phyloP scores from a whole-genome alignment of 2,888 invertebrate genomes.

The Mythimna vitellina region DNA sequence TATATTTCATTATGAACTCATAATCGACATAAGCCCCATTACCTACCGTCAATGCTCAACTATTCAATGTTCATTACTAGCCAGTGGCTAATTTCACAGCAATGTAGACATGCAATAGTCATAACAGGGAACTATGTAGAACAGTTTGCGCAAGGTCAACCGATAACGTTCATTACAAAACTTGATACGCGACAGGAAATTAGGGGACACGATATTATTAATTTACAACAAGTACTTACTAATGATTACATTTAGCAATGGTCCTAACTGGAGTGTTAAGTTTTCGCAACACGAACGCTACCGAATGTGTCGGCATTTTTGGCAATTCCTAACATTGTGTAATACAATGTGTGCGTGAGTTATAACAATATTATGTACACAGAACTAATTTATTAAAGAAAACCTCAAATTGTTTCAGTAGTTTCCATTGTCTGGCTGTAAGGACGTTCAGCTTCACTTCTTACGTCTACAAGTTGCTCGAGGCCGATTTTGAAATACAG shows the following conservation, averaged over 20 bases:
- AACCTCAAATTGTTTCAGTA: slow-evolving; percentile 4
- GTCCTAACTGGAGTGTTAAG: slow-evolving; percentile 31
- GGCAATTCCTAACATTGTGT: slow-evolving; percentile 35
- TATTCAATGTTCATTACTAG: slow-evolving; percentile 9
- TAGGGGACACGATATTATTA: slow-evolving; percentile 52
- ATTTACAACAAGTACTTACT: slow-evolving; percentile 29
- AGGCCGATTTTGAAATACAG: slow-evolving; percentile 15
- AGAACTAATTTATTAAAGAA: slow-evolving; percentile 14
- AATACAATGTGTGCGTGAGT: slow-evolving; percentile 29
- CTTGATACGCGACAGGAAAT: slow-evolving; percentile 60
- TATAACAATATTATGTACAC: slow-evolving; percentile 12
- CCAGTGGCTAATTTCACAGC: slow-evolving; percentile 24
- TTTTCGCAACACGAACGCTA: slow-evolving; percentile 46
- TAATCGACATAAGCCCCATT: slow-evolving; percentile 7
- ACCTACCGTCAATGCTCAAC: background rate
- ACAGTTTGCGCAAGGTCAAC: slow-evolving; percentile 55
- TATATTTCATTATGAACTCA: slow-evolving; percentile 2
- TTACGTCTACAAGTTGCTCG: slow-evolving; percentile 1
- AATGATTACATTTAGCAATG: slow-evolving; percentile 47
- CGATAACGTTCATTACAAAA: slow-evolving; percentile 61
- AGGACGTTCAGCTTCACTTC: slow-evolving; percentile 4
- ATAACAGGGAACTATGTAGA: slow-evolving; percentile 28
- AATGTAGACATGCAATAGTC: slow-evolving; percentile 29
- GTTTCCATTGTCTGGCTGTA: slow-evolving; percentile 15
- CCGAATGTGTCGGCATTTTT: slow-evolving; percentile 42